These are phyloP conservation scores for Ectropis grisescens DNA, from an alignment of 1,140 invertebrate genomes.

Conservation along the genomic window DNA sequence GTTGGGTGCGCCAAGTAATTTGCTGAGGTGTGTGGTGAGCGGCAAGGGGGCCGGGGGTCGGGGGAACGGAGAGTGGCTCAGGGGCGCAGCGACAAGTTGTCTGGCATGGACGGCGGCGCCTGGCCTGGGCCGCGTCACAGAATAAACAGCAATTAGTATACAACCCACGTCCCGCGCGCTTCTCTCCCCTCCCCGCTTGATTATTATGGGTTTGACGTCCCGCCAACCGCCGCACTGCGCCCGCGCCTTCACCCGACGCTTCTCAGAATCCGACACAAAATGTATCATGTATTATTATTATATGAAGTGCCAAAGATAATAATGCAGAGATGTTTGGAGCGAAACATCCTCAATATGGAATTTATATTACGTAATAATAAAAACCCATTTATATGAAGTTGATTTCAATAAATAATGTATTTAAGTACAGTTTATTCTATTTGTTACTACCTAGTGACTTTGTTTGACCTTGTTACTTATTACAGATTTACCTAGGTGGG, in stretches of 20 bases:
- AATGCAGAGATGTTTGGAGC: conserved; percentile 33
- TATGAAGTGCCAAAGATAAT: conserved; percentile 4
- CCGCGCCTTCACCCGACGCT: conserved; percentile 38
- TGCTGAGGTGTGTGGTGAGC: conserved; percentile 17
- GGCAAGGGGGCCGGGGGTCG: conserved; percentile 7
- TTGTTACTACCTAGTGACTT: too few species aligned
- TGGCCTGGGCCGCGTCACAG: conserved; percentile 23
- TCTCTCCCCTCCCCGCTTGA: conserved; percentile 52
- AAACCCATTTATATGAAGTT: too few species aligned
- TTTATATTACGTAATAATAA: too few species aligned
- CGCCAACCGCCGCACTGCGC: conserved; percentile 47
- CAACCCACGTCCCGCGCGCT: too few species aligned
- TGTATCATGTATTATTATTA: too few species aligned
- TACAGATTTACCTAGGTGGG: too few species aligned
- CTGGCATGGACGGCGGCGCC: conserved; percentile 42
- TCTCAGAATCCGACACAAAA: conserved; percentile 46
- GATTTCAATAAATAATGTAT: too few species aligned
- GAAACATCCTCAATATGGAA: too few species aligned
- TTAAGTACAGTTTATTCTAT: too few species aligned
- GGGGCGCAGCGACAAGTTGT: conserved; percentile 56
- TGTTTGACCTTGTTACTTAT: too few species aligned
- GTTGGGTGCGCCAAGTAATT: conserved; percentile 36
- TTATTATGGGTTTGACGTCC: conserved; percentile 69
- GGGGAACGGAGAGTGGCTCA: conserved; percentile 13
- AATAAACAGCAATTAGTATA: too few species aligned